Base-by-base conservation (phyloP, 1,140 invertebrate species). In the Aethina tumida region DNA sequence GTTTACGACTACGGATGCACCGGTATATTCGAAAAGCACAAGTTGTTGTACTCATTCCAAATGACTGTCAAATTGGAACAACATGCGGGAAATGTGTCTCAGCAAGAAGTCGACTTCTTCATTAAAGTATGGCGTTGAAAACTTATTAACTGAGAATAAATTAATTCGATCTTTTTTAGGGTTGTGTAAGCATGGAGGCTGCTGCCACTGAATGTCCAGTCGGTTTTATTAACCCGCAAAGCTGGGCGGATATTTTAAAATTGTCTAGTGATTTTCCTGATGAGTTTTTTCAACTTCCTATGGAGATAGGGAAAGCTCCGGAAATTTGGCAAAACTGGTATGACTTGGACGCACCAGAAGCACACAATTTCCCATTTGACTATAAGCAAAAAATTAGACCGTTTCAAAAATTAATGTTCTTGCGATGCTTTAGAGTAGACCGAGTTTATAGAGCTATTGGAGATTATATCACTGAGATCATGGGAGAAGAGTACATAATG, bases 1-100 rank as follows among this genome's bases (percentile, higher is more conserved):
- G 76, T 93, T 1, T 93, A 93, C 50, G 78, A 84, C 51, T 93
- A 88, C 51, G 88, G 86, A 1, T 93, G 88, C 48, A 90, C 83
- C 21, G 87, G 81, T 70, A 86, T 94, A 40, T 93, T 93, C 56
- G 86, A 93, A 58, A 76, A 79, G 31, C 86, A 95, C 63, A 94
- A 94, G 58, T 59, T 94, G 19, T 63, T 94, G 8, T 92, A 81
- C 59, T 91, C 89, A 0, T 89, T 94, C 60, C 84, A 90, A 76
- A 90, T 93, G 56, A 79, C 85, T 29, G 75, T 79, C 2, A 87
- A 84, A 57, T 62, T 94, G 35, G 74, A 91, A 53, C 73, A 81
- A 52, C 79, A 75, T 52, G 60, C 72, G 14, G 69, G 63, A 0
- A 49, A 65, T 7, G 58, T 93, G 1, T 65, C 53, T 2, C 82